These are phyloP conservation scores for Lumbricus terrestris DNA, from an alignment of 2,888 invertebrate species.

Conservation along the genomic window DNA sequence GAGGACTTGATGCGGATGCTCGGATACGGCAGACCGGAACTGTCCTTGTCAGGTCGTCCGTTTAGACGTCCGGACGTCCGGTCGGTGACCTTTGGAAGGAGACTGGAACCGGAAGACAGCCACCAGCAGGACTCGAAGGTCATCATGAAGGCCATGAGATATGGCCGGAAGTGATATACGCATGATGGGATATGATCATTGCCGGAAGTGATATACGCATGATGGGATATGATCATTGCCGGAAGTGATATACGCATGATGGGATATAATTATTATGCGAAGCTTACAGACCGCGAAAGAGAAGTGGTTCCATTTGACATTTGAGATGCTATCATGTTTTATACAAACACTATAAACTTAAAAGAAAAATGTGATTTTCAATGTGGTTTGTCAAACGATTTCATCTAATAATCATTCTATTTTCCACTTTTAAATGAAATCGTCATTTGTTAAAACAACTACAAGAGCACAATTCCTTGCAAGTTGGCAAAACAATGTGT, in stretches of 20 bases:
- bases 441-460: no score
- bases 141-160: conserved; percentile 4
- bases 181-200: neutral
- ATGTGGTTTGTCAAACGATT: no score
- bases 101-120: conserved; percentile 4
- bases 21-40: neutral
- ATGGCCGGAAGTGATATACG: neutral
- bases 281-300: neutral
- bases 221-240: neutral
- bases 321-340: no score
- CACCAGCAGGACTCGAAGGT: neutral
- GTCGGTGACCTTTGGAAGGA: neutral
- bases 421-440: no score
- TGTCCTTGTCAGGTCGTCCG: neutral
- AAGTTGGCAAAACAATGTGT: no score
- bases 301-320: neutral
- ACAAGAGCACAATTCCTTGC: no score
- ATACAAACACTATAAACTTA: neutral
- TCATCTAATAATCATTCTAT: no score
- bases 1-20: neutral
- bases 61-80: neutral
- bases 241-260: neutral
- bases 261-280: neutral
- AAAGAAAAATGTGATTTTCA: no score
- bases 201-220: neutral